Evolutionary conservation across 2,797 vertebrate genomes (phyloP), one percentile per base, ranked within the genome.

Genomic region (Gastrophryne carolinensis): DNA sequence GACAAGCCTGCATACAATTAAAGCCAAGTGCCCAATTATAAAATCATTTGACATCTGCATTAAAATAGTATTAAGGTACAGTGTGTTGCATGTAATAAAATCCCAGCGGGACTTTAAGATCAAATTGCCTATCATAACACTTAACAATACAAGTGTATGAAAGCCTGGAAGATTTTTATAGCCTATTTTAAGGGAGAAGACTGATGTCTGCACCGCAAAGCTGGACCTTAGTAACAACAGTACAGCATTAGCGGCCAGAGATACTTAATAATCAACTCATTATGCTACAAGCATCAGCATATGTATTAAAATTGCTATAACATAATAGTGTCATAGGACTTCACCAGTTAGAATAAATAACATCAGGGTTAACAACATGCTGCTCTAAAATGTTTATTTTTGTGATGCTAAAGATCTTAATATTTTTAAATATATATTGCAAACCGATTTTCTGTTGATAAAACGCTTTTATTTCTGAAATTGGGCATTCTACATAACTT

Each of bases 81-180:
- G 53, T 66, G 68, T 61, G 44, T 78, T 78, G 39, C 41, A 34
- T 60, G 52, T 66, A 66, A 72, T 72, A 72, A 71, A 78, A 52
- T 61, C 75, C 75, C 68, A 78, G 41, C 21, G 61, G 75, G 60
- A 72, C 29, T 37, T 50, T 78, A 10, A 23, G 29, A 41, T 29
- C 19, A 72, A 78, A 78, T 78, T 66, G 75, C 61, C 72, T 62
- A 39, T 23, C 75, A 78, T 72, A 78, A 65, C 53, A 72, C 57
- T 65, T 60, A 52, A 41, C 30, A 1, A 44, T 60, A 60, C 61
- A 78, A 65, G 61, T 78, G 53, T 60, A 32, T 65, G 66, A 53
- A 41, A 35, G 30, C 61, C 39, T 19, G n/a, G 57, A 72, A 30
- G 53, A 72, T 39, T 60, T 72, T 78, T 78, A 72, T 23, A 50